phyloP scores from a whole-genome alignment of 2,797 vertebrate genomes.

The Ambastaia sidthimunki region DNA sequence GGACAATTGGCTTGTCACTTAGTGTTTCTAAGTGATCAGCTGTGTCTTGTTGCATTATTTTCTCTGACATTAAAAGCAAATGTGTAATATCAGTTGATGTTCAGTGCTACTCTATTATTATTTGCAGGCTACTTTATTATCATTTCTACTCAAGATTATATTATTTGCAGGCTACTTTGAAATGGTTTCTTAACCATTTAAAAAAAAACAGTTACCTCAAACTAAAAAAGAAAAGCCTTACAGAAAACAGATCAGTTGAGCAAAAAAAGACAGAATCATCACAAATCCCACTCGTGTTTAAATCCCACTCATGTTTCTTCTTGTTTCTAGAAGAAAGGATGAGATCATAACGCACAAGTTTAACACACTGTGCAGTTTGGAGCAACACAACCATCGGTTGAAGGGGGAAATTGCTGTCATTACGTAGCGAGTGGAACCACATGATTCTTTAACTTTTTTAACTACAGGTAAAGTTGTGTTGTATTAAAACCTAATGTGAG shows the following conservation, averaged over 20 bases:
- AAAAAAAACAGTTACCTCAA: neutral
- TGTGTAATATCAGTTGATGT: too few species aligned
- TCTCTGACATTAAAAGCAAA: too few species aligned
- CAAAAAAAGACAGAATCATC: neutral
- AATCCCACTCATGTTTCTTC: slow-evolving; percentile 9
- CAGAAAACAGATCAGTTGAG: too few species aligned
- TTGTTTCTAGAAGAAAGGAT: slow-evolving; percentile 28
- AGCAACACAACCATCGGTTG: slow-evolving; percentile 64
- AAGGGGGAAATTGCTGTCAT: slow-evolving; percentile 70
- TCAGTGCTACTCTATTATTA: too few species aligned
- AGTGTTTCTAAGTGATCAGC: too few species aligned
- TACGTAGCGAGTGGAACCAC: slow-evolving; percentile 75
- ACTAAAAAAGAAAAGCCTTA: neutral
- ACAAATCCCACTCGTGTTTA: slow-evolving; percentile 11
- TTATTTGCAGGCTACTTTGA: neutral
- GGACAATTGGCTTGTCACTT: too few species aligned
- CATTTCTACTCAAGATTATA: neutral
- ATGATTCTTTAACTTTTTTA: slow-evolving; percentile 61
- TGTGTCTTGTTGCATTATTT: too few species aligned
- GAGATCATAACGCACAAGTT: slow-evolving; percentile 50
- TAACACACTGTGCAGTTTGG: slow-evolving; percentile 22
- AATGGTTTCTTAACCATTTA: neutral
- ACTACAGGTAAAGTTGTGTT: slow-evolving; percentile 39
- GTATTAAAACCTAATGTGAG: slow-evolving; percentile 33
- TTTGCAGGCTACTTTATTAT: neutral